Conservation (phyloP, 2,888 invertebrate species). For the Listrodromus nycthemerus region DNA sequence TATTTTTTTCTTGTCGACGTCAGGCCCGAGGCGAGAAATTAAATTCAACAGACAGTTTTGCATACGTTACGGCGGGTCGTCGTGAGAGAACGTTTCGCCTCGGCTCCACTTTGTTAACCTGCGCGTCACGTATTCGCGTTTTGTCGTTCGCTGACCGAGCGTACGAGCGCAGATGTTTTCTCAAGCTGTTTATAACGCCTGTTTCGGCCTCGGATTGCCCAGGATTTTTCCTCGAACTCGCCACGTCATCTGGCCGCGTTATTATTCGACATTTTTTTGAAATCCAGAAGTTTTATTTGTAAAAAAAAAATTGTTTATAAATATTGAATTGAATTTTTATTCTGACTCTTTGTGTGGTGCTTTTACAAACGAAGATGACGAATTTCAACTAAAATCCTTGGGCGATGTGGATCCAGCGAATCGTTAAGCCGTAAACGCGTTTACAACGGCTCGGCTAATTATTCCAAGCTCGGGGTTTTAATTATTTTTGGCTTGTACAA, state of each 20-base stretch:
- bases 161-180: not conserved
- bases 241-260: not conserved
- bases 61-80: not conserved
- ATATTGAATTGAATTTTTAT: not conserved
- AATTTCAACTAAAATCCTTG: too few species aligned
- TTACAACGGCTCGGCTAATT: not conserved
- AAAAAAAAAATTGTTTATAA: not conserved
- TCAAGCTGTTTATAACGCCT: not conserved
- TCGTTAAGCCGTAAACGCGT: not conserved
- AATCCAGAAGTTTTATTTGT: too few species aligned
- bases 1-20: slow-evolving; percentile 12
- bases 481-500: slow-evolving; percentile 34
- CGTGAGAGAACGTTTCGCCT: not conserved
- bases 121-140: not conserved
- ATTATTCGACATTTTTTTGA: too few species aligned
- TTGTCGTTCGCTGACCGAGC: not conserved
- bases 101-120: slow-evolving; percentile 8
- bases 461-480: slow-evolving; percentile 2
- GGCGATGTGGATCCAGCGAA: not conserved
- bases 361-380: not conserved
- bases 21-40: slow-evolving; percentile 19
- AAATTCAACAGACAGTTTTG: slow-evolving; percentile 12
- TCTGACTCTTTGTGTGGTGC: not conserved
- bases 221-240: too few species aligned
- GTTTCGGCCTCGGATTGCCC: too few species aligned